phyloP scores from a whole-genome alignment of 2,113 vertebrate species.

The Paracanthobrama guichenoti region DNA sequence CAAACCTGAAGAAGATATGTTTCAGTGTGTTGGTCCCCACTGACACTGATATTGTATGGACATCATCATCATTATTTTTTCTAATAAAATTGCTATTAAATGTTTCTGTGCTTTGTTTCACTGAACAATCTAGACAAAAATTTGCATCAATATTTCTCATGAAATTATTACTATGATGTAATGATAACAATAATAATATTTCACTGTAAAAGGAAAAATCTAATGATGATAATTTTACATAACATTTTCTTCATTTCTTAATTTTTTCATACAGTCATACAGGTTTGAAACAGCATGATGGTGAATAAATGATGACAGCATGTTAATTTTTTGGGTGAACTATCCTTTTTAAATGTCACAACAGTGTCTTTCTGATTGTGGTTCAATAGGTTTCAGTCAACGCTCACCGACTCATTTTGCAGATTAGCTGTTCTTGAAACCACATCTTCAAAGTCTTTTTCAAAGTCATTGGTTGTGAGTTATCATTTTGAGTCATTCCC shows the following conservation, averaged over 20 bases:
- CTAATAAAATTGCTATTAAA: neutral
- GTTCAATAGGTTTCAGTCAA: neutral
- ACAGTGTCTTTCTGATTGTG: slow-evolving; percentile 4
- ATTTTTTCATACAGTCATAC: neutral
- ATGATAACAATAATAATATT: neutral
- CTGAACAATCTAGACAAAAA: neutral
- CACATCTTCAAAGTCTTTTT: slow-evolving; percentile 25
- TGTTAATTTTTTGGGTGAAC: neutral
- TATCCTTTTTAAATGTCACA: neutral
- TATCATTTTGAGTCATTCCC: slow-evolving; percentile 35
- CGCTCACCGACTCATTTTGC: neutral
- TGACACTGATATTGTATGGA: neutral
- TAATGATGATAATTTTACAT: no score
- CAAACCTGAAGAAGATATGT: neutral
- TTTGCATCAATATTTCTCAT: no score
- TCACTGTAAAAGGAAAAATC: neutral
- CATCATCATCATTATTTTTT: neutral
- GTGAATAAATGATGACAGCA: neutral
- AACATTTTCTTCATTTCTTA: no score
- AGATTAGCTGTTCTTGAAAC: slow-evolving; percentile 16
- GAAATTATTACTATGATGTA: no score
- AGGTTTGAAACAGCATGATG: neutral
- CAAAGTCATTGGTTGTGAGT: neutral
- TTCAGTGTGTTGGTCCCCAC: neutral
- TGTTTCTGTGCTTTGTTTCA: neutral